phyloP scores from a whole-genome alignment of 2,113 vertebrate species.

The Antechinus stuartii region DNA sequence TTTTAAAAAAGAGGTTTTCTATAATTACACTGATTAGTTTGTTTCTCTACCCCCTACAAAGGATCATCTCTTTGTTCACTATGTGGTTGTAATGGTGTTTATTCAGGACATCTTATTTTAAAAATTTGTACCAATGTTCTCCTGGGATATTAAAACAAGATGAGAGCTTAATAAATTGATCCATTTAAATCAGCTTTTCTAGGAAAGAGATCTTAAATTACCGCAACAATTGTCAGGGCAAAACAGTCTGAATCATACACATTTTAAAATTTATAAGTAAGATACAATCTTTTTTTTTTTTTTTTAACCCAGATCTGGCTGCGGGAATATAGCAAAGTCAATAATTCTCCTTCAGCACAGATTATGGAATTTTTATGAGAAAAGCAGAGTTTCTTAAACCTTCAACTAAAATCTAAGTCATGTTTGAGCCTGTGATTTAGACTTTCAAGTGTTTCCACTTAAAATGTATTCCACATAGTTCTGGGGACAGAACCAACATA shows the following conservation, averaged over 20 bases:
- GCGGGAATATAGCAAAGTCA: background rate
- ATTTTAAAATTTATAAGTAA: background rate
- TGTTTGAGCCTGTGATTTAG: too few relatives aligned
- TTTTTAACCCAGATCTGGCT: background rate
- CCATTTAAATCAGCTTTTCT: background rate
- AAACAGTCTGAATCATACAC: background rate
- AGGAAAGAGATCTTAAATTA: background rate
- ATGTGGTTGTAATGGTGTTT: background rate
- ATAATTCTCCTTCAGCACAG: background rate
- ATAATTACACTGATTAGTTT: background rate
- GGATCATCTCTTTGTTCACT: background rate
- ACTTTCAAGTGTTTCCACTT: background rate
- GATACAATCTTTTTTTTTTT: too few relatives aligned
- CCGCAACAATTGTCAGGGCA: background rate
- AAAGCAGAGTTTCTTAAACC: background rate
- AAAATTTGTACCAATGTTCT: background rate
- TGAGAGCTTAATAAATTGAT: background rate
- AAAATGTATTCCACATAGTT: background rate
- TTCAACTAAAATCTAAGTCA: background rate
- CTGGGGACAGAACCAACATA: too few relatives aligned
- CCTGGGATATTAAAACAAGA: background rate
- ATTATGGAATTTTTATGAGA: background rate
- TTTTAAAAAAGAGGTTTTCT: background rate
- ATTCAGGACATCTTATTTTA: background rate
- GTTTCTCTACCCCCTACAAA: background rate